A percentile compares a stretch with the other conserved stretches of the same genome.
Conservation (phyloP, 2,113 vertebrate species). For the Haplochromis burtoni region DNA sequence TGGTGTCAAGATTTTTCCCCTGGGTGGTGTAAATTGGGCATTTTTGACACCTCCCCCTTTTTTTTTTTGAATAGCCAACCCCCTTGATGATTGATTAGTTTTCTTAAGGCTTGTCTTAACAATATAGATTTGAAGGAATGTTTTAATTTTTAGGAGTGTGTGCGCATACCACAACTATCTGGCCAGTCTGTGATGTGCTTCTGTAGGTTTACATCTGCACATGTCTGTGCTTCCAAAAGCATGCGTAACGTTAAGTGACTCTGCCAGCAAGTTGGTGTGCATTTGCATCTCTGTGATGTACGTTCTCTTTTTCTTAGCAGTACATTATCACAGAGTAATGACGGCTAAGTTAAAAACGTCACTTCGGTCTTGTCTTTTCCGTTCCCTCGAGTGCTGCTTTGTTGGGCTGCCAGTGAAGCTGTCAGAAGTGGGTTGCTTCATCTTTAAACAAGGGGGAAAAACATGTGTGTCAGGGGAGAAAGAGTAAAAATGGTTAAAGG, state of each 20-base stretch:
- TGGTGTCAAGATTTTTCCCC: conserved; percentile 12
- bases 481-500: background rate
- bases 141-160: background rate
- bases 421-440: conserved; percentile 32
- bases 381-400: conserved; percentile 6
- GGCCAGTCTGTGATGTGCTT: background rate
- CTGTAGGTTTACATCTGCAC: background rate
- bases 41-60: background rate
- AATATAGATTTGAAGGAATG: background rate
- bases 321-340: conserved; percentile 7
- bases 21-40: conserved; percentile 27
- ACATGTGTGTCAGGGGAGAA: background rate
- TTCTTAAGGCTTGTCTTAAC: conserved; percentile 25
- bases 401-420: conserved; percentile 10
- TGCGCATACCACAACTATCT: background rate
- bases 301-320: background rate
- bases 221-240: background rate
- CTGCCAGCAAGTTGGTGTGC: background rate
- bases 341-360: background rate
- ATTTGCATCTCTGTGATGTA: background rate
- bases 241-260: background rate
- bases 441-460: conserved; percentile 10
- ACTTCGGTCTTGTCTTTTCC: conserved; percentile 4
- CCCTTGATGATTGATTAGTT: conserved; percentile 9
- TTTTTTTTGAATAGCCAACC: background rate